Evolutionary conservation across 53 echinoderm and acorn worm genomes (phyloP).

Genomic region (Pentamera pediparva): DNA sequence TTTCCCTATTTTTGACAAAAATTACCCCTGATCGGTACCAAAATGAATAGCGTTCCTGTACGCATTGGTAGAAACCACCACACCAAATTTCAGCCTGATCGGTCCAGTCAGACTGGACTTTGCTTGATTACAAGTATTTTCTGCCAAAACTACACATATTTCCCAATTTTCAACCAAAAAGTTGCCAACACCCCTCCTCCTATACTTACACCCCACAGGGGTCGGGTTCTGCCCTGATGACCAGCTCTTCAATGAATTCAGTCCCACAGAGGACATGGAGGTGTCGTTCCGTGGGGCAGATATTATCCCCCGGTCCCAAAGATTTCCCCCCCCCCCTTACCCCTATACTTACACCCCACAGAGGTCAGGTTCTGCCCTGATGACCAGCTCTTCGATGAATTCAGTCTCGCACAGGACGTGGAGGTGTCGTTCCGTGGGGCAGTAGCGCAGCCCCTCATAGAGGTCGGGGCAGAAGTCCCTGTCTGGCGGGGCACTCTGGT

Average conservation of each 20-base stretch:
- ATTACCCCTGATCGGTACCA: no score
- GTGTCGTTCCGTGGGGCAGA: constrained; percentile 78
- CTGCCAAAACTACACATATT: neutral
- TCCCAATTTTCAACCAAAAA: no score
- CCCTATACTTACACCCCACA: constrained; percentile 89
- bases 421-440: constrained; percentile 73
- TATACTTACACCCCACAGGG: constrained; percentile 90
- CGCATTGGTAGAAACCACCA: no score
- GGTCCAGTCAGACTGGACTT: no score
- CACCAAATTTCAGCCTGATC: no score
- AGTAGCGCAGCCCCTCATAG: constrained; percentile 87
- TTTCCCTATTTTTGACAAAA: no score
- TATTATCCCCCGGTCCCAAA: no score
- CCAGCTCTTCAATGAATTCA: constrained; percentile 80
- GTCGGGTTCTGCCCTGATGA: constrained; percentile 98
- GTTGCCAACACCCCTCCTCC: no score
- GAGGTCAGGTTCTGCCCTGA: constrained; percentile 95
- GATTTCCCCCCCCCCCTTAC: no score
- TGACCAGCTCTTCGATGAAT: constrained; percentile 80
- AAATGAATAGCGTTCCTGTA: no score
- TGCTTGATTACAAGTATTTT: no score
- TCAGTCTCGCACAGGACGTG: constrained; percentile 88
- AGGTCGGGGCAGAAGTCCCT: constrained; percentile 78
- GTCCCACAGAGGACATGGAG: constrained; percentile 84
- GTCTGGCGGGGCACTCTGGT: constrained; percentile 70